Evolutionary conservation across 2,888 invertebrate species (phyloP), one percentile per base, ranked within the genome.

Genomic region (Sphaerophoria taeniata): DNA sequence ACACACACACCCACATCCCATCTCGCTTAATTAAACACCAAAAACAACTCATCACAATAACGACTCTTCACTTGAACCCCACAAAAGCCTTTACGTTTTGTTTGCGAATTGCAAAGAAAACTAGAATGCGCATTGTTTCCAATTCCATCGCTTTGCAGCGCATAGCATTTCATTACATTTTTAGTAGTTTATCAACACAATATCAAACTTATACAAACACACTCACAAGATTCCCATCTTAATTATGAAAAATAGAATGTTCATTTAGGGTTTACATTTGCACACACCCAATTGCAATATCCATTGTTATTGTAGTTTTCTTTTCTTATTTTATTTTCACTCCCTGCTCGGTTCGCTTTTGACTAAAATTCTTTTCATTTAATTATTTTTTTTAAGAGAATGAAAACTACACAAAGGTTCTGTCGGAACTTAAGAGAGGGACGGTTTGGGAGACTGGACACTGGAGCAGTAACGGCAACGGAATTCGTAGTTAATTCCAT

Each of bases 401-500:
- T 24, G 24, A 24, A 2, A 43, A 33, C 33, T 24, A 14, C 5
- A 47, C 7, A 34, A 36, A 24, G 24, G 24, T 24, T 24, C 2
- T 24, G 24, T 24, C 11, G 14, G 4, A 33, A 31, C 16, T 16
- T 36, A 60, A 60, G 60, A 6, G 12, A 12, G 24, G 43, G 2
- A 24, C 24, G 6, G 12, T 4, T 5, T 7, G n/a, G 31, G 3
- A 4, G 24, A 6, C 9, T 24, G 14, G 3, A 31, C 55, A n/a
- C 9, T 6, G 3, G 58, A 12, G 24, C 24, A 24, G 24, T 24
- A 24, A 24, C 4, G 12, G 16, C 39, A 7, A 53, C 65, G 69
- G 58, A 36, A 74, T 61, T 58, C 58, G 67, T 74, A 82, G 73
- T 72, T 86, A 73, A 73, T 87, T 87, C 83, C 87, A 87, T 80